phyloP scores from a whole-genome alignment of 2,888 invertebrate genomes.

The Acanthosepion esculentum region DNA sequence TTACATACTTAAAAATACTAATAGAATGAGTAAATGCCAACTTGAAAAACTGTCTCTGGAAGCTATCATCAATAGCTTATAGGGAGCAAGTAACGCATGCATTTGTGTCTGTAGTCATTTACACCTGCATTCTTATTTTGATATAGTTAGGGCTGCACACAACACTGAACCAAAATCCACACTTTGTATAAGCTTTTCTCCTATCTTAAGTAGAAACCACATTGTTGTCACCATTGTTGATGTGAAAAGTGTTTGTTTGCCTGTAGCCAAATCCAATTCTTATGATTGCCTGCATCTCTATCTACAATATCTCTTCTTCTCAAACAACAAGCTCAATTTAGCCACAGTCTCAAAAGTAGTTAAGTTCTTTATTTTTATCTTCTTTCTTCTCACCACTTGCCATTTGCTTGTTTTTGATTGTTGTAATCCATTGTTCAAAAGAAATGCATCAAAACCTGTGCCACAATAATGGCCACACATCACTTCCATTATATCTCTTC shows the following conservation, averaged over 20 bases:
- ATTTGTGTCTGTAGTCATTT: not conserved
- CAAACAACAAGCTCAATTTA: not conserved
- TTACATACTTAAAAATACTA: no score
- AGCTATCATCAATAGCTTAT: not conserved
- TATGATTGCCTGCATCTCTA: conserved; percentile 24
- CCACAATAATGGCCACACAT: not conserved
- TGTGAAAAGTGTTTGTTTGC: not conserved
- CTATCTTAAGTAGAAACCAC: not conserved
- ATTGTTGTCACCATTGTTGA: not conserved
- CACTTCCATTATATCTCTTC: not conserved
- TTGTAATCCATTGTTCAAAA: not conserved
- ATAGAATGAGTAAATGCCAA: no score
- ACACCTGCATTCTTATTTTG: conserved; percentile 15
- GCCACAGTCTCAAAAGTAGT: not conserved
- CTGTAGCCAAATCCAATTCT: not conserved
- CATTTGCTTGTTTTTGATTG: conserved; percentile 33
- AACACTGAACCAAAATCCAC: not conserved
- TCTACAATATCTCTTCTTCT: not conserved
- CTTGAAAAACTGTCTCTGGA: not conserved
- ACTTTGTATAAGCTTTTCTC: not conserved
- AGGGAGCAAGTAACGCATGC: not conserved
- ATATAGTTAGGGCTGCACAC: not conserved
- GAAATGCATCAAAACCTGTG: not conserved
- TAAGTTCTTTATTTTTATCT: not conserved
- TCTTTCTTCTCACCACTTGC: not conserved